phyloP scores from a whole-genome alignment of 1,140 invertebrate genomes.

The Bilobella aurantiaca region DNA sequence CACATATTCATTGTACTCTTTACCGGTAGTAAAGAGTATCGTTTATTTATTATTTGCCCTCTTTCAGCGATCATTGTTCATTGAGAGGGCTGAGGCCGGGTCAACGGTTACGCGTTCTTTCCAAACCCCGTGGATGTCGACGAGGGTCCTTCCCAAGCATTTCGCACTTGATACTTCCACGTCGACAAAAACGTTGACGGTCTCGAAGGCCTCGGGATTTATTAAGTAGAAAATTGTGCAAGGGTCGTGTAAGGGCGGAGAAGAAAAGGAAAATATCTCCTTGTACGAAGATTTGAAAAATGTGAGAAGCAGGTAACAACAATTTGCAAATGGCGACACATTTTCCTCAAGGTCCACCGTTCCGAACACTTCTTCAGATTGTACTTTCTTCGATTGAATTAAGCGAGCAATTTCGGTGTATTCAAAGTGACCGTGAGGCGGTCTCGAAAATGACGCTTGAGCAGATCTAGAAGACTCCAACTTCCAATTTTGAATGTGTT shows the following conservation, averaged over 20 bases:
- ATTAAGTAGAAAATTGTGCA: constrained; percentile 16
- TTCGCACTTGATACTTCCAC: constrained; percentile 12
- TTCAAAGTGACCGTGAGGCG: constrained; percentile 5
- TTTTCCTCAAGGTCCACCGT: background rate
- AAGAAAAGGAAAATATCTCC: constrained; percentile 13
- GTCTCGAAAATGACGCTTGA: background rate
- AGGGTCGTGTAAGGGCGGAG: constrained; percentile 22
- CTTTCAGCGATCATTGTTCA: too few species aligned
- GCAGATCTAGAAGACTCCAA: background rate
- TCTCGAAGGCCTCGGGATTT: constrained; percentile 14
- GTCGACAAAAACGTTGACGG: constrained; percentile 14
- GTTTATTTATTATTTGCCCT: too few species aligned
- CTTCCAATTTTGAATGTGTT: background rate
- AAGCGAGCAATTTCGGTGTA: constrained; percentile 6
- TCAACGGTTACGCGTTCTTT: too few species aligned
- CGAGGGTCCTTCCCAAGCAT: constrained; percentile 16
- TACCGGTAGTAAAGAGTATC: too few species aligned
- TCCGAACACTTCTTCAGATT: background rate
- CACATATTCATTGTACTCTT: too few species aligned
- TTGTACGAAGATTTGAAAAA: constrained; percentile 18
- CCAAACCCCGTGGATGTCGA: constrained; percentile 12
- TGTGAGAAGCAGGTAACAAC: constrained; percentile 13
- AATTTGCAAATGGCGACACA: constrained; percentile 14
- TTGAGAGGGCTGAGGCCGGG: too few species aligned
- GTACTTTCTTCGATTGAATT: background rate